phyloP scores from a whole-genome alignment of 2,888 invertebrate genomes.

The Polia nebulosa region DNA sequence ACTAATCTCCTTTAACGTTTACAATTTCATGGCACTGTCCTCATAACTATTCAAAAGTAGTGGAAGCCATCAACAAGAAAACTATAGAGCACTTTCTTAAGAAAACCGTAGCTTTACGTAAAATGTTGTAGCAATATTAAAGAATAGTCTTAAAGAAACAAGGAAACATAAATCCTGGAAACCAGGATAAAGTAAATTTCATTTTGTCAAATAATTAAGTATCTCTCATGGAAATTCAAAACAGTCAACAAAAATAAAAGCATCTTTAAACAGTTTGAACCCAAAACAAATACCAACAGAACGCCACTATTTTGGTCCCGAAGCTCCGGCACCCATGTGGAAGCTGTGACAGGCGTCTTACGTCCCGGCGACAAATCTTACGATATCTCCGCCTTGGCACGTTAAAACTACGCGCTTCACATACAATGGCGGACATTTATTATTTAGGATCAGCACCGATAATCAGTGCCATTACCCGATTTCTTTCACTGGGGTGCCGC shows the following conservation, averaged over 20 bases:
- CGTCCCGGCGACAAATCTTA: conserved; percentile 61
- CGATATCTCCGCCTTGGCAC: conserved; percentile 63
- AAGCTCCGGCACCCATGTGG: conserved; percentile 43
- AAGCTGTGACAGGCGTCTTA: conserved; percentile 48
- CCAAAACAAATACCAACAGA: conserved; percentile 28
- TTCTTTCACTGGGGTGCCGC: conserved; percentile 74
- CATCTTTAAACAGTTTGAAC: conserved; percentile 12
- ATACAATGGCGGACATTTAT: conserved; percentile 78
- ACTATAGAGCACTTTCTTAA: neutral
- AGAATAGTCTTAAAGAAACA: neutral
- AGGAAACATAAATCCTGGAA: neutral
- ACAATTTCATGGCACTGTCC: neutral
- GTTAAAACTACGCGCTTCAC: conserved; percentile 65
- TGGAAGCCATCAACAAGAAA: neutral
- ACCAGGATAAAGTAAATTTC: neutral
- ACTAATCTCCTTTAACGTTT: neutral
- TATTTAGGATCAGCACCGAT: conserved; percentile 83
- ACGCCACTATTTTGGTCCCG: conserved; percentile 33
- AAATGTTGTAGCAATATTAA: neutral
- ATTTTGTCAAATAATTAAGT: neutral
- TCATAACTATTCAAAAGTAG: neutral
- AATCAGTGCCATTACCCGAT: conserved; percentile 80
- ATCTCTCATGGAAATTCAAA: neutral
- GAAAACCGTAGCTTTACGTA: neutral
- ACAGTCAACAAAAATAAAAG: conserved; percentile 7